Evolutionary conservation across 2,113 vertebrate species (phyloP), one percentile per base, ranked within the genome.

Genomic region (Cavia aperea): DNA sequence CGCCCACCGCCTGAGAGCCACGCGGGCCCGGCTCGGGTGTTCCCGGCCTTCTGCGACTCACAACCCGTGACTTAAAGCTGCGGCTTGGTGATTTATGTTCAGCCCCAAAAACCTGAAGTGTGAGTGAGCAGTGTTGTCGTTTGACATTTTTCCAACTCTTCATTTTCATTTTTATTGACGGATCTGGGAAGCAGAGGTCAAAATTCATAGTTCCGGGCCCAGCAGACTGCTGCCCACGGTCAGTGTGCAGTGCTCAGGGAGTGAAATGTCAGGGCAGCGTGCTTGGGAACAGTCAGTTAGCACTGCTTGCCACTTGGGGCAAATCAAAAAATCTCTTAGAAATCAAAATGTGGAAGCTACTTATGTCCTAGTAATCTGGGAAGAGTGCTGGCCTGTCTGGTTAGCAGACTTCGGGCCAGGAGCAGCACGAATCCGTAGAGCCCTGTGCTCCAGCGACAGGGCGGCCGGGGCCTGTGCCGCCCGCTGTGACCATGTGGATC

Each of bases 321-420:
- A 75, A 66, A 26, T 75, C 49, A 39, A 39, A 39, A 39, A 39
- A 39, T 39, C 68, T 89, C 72, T 75, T 68, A 13, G 66, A 92
- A 86, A 70, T 92, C 83, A 92, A 60, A 92, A 90, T 75, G 43
- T 23, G 63, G 33, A 90, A 68, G 58, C 62, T 78, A 19, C 60
- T 84, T 89, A 12, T 46, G 77, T 89, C 49, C 5, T 78, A 85
- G 12, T 31, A 68, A 11, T 72, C 81, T 68, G 33, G 33, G 58
- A 68, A 87, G 75, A 77, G n/a, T 12, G 2, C 19, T n/a, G 49
- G 66, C 58, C 54, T n/a, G 49, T 39, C 11, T 46, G 62, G 66
- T 54, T 15, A 12, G 72, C 43, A 16, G 39, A 66, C 9, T 60
- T 66, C 3, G n/a, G 49, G 36, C 4, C 39, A 10, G 56, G 26